A percentile compares a stretch with the other conserved stretches of the same genome.
phyloP scores from a whole-genome alignment of 2,113 vertebrate species.

The Lagopus muta region DNA sequence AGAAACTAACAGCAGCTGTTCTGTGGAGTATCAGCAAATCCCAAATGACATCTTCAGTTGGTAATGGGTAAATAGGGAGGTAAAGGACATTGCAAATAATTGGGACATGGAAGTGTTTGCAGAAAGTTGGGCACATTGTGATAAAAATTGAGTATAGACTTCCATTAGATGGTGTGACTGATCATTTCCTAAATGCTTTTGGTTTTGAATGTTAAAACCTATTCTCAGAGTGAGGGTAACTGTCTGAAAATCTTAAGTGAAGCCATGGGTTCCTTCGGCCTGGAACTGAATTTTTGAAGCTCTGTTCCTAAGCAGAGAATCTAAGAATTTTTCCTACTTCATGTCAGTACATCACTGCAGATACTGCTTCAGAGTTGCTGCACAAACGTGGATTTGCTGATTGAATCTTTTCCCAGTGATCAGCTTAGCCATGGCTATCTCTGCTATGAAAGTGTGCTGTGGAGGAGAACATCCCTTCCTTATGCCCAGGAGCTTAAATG shows the following conservation, averaged over 20 bases:
- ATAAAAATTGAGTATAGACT: neutral
- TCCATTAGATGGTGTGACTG: neutral
- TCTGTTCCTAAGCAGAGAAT: neutral
- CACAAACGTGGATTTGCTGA: neutral
- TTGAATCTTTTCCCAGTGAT: neutral
- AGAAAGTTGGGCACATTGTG: neutral
- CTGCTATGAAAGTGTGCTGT: neutral
- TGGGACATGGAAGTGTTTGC: neutral
- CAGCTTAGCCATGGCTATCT: neutral
- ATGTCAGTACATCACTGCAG: neutral
- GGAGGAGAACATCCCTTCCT: neutral
- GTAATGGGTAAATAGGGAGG: neutral
- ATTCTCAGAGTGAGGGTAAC: neutral
- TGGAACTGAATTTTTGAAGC: neutral
- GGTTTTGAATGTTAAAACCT: neutral
- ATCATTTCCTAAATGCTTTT: neutral
- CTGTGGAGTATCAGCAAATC: neutral
- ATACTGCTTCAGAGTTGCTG: neutral
- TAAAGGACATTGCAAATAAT: neutral
- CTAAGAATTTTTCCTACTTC: neutral
- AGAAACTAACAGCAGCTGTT: constrained; percentile 55
- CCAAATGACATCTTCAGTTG: neutral
- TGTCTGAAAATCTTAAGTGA: neutral
- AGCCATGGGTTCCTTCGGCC: neutral
- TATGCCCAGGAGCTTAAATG: neutral